Base-by-base conservation (phyloP, 2,888 invertebrate species). In the Aphodius granarius region DNA sequence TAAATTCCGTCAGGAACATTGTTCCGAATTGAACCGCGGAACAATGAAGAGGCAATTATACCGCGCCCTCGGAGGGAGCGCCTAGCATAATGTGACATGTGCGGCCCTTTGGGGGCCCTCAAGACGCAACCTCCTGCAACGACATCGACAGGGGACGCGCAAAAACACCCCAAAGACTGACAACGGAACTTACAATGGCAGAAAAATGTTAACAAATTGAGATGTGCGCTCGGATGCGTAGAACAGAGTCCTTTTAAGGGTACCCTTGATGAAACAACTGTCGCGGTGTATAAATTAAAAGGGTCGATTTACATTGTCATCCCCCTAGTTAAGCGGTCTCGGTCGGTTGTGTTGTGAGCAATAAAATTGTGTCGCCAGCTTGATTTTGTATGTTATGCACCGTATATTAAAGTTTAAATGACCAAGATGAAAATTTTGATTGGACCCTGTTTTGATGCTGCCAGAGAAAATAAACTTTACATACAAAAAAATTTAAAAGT, bases 31-130 rank as follows among this genome's bases (percentile, higher is more conserved):
- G 43, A 43, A 43, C 43, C 43, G 43, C 43, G 43, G 43, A 43
- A 80, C 80, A 80, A 76, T 78, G 79, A 77, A 79, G 78, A 72
- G 76, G 72, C 79, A 78, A 80, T 81, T 81, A 81, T 80, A 71
- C 68, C 73, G 64, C 62, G 73, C 79, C 78, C 77, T 77, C 73
- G 74, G 71, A 75, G 71, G 75, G 76, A 78, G 78, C 78, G 78
- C 74, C 72, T 74, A 43, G 43, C 43, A 63, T 74, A 78, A 76
- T 80, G 79, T 79, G 79, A 79, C 79, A 79, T 78, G 79, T 78
- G 78, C 78, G 76, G 75, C 78, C 79, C 80, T 43, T 78, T 72
- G 78, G 78, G 78, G 81, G 79, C 76, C 78, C 63, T 72, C 72
- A 66, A 76, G 76, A 77, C 76, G 78, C 75, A 76, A 73, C 73